phyloP scores from a whole-genome alignment of 2,113 vertebrate genomes.

The Tachysurus vachellii region DNA sequence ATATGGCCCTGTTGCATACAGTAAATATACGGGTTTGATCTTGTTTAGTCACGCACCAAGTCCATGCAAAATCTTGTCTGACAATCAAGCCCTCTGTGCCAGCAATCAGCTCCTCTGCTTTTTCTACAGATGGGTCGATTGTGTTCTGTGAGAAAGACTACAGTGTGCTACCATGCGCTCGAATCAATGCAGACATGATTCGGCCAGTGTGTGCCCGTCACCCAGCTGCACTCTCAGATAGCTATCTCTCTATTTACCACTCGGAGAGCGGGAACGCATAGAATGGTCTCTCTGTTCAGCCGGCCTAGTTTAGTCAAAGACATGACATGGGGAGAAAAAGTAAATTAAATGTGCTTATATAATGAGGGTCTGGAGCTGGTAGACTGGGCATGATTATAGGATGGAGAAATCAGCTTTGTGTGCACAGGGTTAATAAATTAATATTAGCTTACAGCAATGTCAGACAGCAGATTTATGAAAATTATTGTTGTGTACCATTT shows the following conservation, averaged over 20 bases:
- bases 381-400: not conserved
- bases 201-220: conserved; percentile 35
- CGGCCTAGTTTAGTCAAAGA: conserved; percentile 29
- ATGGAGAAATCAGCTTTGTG: not conserved
- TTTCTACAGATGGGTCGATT: conserved; percentile 50
- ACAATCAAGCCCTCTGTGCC: conserved; percentile 44
- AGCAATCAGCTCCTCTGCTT: conserved; percentile 39
- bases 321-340: conserved; percentile 26
- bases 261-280: conserved; percentile 15
- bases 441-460: not conserved
- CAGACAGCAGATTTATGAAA: conserved; percentile 2
- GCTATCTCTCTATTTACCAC: conserved; percentile 30
- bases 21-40: conserved; percentile 43
- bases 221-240: conserved; percentile 50
- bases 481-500: not conserved
- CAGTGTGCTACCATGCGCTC: conserved; percentile 46
- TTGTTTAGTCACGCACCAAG: conserved; percentile 43
- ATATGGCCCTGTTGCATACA: conserved; percentile 29
- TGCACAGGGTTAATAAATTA: not conserved
- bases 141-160: conserved; percentile 41
- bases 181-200: conserved; percentile 43
- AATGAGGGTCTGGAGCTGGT: conserved; percentile 1
- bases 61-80: conserved; percentile 32
- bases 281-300: conserved; percentile 47
- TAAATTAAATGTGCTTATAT: conserved; percentile 43